Evolutionary conservation across 2,888 invertebrate genomes (phyloP), one percentile per base, ranked within the genome.

Genomic region (Parapristionchus giblindavisi): DNA sequence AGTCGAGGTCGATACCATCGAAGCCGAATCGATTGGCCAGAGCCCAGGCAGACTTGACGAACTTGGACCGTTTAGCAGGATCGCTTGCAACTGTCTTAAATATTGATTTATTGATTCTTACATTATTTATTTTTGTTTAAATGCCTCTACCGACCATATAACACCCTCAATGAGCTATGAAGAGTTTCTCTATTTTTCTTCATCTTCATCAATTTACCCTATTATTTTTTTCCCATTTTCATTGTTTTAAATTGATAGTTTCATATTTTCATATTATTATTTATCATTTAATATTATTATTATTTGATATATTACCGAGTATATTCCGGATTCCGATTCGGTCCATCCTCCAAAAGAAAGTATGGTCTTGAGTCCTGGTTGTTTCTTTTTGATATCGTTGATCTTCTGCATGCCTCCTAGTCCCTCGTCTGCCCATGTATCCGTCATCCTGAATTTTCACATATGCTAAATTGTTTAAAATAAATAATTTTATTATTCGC

Each of bases 301-400:
- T n/a, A n/a, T n/a, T n/a, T n/a, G n/a, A n/a, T n/a, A n/a, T n/a
- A 17, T 21, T 8, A 68, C 68, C n/a, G 68, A 32, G n/a, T 68
- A 68, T 32, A 68, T 52, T 51, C 68, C 68, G 14, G 51, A n/a
- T 4, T 11, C 34, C 32, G 52, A 52, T 52, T 68, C 85, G 0
- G 95, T 95, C 95, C 95, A 96, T 75, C 96, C 96, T 89, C 95
- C 95, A 85, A 95, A 92, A 83, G 95, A 95, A 75, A 95, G 90
- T 21, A 95, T 91, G 63, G 94, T 92, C 90, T 96, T 94, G 88
- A 96, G 89, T 84, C 93, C 93, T 1, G 95, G 94, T 90, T 95
- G 95, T 2, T 92, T 92, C 87, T 94, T 94, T 90, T 94, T 95
- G 87, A 96, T 89, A 14, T 90, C 91, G 83, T 93, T 92, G 81